phyloP scores from a whole-genome alignment of 2,888 invertebrate species.

The Lasioglossum marginatum region DNA sequence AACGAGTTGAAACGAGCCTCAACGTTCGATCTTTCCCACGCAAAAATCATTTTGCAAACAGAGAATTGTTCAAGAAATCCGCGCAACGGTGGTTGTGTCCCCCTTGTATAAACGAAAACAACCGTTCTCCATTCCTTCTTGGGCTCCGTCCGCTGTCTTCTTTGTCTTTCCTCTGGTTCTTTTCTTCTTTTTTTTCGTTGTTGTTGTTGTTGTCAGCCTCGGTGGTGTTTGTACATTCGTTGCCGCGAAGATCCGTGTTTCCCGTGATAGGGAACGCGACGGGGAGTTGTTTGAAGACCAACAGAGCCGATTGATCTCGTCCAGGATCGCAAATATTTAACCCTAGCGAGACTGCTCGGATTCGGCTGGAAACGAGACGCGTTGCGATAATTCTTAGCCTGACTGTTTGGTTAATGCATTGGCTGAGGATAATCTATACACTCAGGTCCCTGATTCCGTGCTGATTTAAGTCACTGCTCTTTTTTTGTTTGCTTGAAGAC shows the following conservation, averaged over 20 bases:
- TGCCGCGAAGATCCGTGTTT: background rate
- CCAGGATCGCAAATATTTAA: background rate
- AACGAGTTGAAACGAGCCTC: conserved; percentile 32
- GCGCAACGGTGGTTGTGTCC: background rate
- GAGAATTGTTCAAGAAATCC: background rate
- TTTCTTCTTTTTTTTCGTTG: background rate
- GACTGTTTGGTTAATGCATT: background rate
- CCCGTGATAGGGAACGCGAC: background rate
- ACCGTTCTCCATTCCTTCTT: background rate
- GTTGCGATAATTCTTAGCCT: background rate
- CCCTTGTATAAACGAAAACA: background rate
- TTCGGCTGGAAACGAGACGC: background rate
- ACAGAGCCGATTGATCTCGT: background rate
- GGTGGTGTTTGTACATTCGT: background rate
- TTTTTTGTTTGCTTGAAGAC: background rate
- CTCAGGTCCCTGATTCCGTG: background rate
- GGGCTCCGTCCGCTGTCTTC: conserved; percentile 28
- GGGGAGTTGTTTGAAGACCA: background rate
- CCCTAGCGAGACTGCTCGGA: background rate
- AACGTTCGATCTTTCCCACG: background rate
- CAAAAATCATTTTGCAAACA: background rate
- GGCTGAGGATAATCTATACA: background rate
- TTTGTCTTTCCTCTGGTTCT: background rate
- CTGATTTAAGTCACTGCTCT: background rate
- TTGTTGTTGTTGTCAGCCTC: background rate